Evolutionary conservation across 2,888 invertebrate species (phyloP), one percentile per base, ranked within the genome.

Genomic region (Dexiosoma caninum): DNA sequence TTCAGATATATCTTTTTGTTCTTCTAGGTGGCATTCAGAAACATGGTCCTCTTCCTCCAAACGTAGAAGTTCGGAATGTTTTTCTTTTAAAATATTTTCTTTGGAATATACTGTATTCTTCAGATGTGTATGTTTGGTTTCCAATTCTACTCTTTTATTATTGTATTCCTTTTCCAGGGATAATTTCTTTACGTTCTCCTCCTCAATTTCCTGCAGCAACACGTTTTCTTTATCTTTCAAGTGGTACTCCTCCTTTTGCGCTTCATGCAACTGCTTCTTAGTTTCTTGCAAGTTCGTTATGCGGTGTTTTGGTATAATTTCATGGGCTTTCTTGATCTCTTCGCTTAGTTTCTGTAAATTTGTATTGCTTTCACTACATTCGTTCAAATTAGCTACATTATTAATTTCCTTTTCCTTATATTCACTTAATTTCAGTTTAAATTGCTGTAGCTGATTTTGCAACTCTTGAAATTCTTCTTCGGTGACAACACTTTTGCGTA

Each of bases 401-500:
- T 7, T 46, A n/a, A 2, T 12, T 49, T 79, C 74, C n/a, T 46
- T 19, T 27, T 67, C 44, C 69, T 78, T 72, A 21, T 81, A 82
- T 21, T 81, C 71, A 2, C 59, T 62, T 21, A 84, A 67, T 35
- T 86, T 84, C 0, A 62, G 21, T 21, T 86, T 83, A n/a, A 81
- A n/a, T 1, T 71, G 62, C 30, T 59, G 16, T 1, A 81, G 23
- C 32, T 83, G 78, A 40, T 69, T 83, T 46, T 82, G 51, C 35
- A 84, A 46, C 10, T 84, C 81, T 0, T 82, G 75, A 2, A 85
- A 85, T 64, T 88, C 86, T 8, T 83, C 78, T 4, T 88, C 86
- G 0, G 85, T 72, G 0, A 89, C 88, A 9, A 87, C 69, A 35
- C 84, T 81, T 62, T 85, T 85, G 3, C 83, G 81, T 5, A 82